Evolutionary conservation across 2,888 invertebrate genomes (phyloP).

Genomic region (Julus scandinavius): DNA sequence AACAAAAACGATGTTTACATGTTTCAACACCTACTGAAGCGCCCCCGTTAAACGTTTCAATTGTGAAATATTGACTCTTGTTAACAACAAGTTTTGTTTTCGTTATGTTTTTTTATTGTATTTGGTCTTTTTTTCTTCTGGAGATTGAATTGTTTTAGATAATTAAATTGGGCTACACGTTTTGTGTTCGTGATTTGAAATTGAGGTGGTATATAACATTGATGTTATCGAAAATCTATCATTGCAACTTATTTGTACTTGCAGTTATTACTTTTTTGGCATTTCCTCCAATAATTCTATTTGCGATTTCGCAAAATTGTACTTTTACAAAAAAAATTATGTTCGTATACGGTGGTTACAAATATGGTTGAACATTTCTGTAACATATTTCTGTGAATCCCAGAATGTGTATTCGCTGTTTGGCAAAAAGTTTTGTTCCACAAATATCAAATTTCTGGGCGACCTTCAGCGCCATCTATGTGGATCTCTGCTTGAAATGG

Average conservation of each 20-base stretch:
- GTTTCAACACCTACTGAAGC: not conserved
- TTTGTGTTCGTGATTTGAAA: not conserved
- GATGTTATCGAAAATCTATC: not conserved
- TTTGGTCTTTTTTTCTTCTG: not conserved
- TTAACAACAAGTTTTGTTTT: not conserved
- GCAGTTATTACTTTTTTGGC: too few species aligned
- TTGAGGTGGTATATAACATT: not conserved
- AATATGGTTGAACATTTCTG: too few species aligned
- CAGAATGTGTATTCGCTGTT: too few species aligned
- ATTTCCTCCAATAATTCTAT: too few species aligned
- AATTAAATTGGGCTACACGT: not conserved
- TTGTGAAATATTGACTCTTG: not conserved
- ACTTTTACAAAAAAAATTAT: too few species aligned
- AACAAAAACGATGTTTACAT: not conserved
- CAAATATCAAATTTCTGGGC: too few species aligned
- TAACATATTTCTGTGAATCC: too few species aligned
- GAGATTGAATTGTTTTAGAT: not conserved
- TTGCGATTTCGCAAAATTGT: too few species aligned
- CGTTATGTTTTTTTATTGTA: too few species aligned
- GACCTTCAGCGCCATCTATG: too few species aligned
- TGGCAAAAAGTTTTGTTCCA: too few species aligned
- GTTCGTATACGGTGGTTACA: too few species aligned
- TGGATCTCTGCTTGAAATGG: not conserved
- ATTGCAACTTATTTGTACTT: not conserved
- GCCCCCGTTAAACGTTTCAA: not conserved